phyloP scores from a whole-genome alignment of 2,113 vertebrate species.

The Phylloscopus whistleri region DNA sequence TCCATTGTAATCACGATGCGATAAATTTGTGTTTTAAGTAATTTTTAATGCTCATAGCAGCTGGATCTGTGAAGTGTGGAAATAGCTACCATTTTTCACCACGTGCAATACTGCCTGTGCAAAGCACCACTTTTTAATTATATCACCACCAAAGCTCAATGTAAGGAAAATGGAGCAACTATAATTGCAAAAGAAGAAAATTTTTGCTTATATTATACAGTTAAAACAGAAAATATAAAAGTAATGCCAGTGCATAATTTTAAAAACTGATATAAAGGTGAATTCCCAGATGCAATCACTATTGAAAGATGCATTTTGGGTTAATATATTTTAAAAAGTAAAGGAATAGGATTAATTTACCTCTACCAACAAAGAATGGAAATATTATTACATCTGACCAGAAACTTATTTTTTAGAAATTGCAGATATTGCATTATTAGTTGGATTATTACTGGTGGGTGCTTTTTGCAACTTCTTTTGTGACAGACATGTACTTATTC shows the following conservation, averaged over 20 bases:
- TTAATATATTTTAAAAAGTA: neutral
- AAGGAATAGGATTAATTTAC: neutral
- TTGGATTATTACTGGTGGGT: neutral
- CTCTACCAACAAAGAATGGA: neutral
- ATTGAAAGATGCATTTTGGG: neutral
- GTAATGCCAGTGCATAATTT: neutral
- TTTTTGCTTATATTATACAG: neutral
- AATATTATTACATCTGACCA: neutral
- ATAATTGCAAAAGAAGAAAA: conserved; percentile 33
- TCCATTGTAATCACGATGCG: conserved; percentile 67
- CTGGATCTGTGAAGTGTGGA: conserved; percentile 77
- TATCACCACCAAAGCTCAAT: conserved; percentile 10
- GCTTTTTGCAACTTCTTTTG: neutral
- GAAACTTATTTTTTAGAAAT: neutral
- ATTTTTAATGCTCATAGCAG: conserved; percentile 76
- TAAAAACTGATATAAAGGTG: neutral
- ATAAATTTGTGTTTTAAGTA: conserved; percentile 78
- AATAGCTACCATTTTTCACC: conserved; percentile 77
- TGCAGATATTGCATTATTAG: neutral
- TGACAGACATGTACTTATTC: neutral
- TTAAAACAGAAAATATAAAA: conserved; percentile 16
- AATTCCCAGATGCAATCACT: neutral
- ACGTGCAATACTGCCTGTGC: conserved; percentile 53
- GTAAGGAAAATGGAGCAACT: neutral
- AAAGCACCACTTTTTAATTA: conserved; percentile 69